A percentile compares a stretch with the other conserved stretches of the same genome.
Evolutionary conservation across 1,140 invertebrate species (phyloP).

Genomic region (Apis dorsata): DNA sequence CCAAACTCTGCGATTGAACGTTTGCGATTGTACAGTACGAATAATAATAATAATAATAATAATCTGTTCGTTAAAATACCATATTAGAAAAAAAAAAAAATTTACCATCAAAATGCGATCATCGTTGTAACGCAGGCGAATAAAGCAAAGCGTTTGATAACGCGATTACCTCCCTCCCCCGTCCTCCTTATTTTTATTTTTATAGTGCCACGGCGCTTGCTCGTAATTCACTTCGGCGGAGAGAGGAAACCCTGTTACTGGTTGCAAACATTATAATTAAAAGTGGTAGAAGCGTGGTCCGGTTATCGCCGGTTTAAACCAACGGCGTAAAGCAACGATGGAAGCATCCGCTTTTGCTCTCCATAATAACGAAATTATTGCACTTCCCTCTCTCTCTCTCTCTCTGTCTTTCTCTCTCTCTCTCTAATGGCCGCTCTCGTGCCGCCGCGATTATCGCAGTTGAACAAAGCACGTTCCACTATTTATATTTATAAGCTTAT

Average conservation of each 20-base stretch:
- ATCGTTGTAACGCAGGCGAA: neutral
- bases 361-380: constrained; percentile 34
- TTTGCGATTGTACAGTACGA: too few relatives aligned
- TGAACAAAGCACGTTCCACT: constrained; percentile 4
- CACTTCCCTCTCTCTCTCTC: too few relatives aligned
- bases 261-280: constrained; percentile 21
- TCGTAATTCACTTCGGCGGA: neutral
- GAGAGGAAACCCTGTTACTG: constrained; percentile 6
- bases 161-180: neutral
- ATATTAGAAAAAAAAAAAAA: too few relatives aligned
- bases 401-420: neutral
- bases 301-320: constrained; percentile 24
- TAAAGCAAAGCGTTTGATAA: neutral
- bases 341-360: constrained; percentile 13
- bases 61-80: too few relatives aligned
- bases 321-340: neutral
- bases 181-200: neutral
- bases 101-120: neutral
- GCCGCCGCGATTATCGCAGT: neutral
- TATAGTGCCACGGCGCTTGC: neutral
- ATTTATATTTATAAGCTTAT: constrained; percentile 60
- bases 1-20: too few relatives aligned
- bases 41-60: too few relatives aligned
- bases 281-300: neutral
- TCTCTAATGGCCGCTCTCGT: neutral